Evolutionary conservation across 2,888 invertebrate species (phyloP).

Genomic region (Celastrina argiolus): DNA sequence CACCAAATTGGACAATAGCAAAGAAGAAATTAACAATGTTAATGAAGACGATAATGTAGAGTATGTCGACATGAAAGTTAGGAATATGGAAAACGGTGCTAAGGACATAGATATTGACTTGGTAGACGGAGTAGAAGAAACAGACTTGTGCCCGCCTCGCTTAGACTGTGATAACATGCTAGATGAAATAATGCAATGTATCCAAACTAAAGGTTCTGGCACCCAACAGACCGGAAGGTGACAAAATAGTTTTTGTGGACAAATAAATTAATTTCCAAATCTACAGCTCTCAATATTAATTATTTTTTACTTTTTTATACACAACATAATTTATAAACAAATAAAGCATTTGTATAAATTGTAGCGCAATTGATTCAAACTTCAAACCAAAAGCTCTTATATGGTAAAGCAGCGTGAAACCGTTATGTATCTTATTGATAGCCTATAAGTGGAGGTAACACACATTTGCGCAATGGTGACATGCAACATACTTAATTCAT

Average conservation of each 20-base stretch:
- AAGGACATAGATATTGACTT: not conserved
- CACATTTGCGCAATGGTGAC: constrained; percentile 27
- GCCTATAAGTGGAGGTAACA: constrained; percentile 1
- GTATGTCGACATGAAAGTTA: constrained; percentile 2
- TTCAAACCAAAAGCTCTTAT: not conserved
- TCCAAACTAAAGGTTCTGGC: constrained; percentile 49
- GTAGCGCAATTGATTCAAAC: not conserved
- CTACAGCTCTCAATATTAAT: not conserved
- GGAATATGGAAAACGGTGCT: not conserved
- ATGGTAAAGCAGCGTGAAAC: not conserved
- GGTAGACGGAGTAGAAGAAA: not conserved
- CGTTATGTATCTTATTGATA: not conserved
- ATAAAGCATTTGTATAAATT: too few species aligned
- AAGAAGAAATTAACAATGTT: not conserved
- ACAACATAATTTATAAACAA: not conserved
- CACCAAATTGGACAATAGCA: constrained; percentile 22
- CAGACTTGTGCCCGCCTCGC: constrained; percentile 9
- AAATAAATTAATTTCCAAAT: constrained; percentile 34
- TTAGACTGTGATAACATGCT: constrained; percentile 55
- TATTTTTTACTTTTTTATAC: not conserved
- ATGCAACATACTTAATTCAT: constrained; percentile 45
- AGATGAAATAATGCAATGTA: constrained; percentile 65
- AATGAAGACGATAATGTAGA: constrained; percentile 16
- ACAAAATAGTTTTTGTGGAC: constrained; percentile 57
- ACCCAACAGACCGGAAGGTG: constrained; percentile 55